phyloP scores from a whole-genome alignment of 1,140 invertebrate species.

The Papilio dardanus region DNA sequence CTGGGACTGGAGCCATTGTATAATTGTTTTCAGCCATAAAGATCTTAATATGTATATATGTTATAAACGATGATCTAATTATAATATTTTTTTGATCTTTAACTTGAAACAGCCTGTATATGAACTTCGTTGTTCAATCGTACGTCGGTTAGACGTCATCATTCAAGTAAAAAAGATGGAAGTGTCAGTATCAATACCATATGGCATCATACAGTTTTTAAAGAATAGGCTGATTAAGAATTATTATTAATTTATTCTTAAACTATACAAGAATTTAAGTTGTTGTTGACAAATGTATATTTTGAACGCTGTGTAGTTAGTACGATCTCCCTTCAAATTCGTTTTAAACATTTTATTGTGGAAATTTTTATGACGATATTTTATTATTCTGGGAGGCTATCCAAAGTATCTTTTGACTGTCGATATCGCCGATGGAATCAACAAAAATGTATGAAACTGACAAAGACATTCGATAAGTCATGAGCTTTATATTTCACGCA shows the following conservation, averaged over 20 bases:
- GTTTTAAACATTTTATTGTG: background rate
- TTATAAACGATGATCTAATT: background rate
- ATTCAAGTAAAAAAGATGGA: background rate
- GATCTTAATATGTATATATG: background rate
- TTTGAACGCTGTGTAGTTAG: background rate
- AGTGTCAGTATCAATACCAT: background rate
- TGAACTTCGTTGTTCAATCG: background rate
- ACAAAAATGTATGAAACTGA: too few relatives aligned
- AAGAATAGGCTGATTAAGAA: background rate
- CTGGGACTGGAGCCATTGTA: constrained; percentile 33
- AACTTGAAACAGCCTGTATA: background rate
- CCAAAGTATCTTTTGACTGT: too few relatives aligned
- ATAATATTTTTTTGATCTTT: background rate
- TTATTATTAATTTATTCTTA: background rate
- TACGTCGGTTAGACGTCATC: background rate
- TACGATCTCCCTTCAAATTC: background rate
- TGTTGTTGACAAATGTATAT: background rate
- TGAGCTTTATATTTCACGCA: too few relatives aligned
- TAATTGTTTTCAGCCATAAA: background rate
- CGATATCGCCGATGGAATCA: too few relatives aligned
- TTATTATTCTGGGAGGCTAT: too few relatives aligned
- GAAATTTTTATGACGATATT: background rate
- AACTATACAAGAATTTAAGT: background rate
- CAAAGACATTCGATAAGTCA: too few relatives aligned
- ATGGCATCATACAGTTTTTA: background rate